Conservation (phyloP, 2,113 vertebrate species). For the Phalacrocorax carbo region DNA sequence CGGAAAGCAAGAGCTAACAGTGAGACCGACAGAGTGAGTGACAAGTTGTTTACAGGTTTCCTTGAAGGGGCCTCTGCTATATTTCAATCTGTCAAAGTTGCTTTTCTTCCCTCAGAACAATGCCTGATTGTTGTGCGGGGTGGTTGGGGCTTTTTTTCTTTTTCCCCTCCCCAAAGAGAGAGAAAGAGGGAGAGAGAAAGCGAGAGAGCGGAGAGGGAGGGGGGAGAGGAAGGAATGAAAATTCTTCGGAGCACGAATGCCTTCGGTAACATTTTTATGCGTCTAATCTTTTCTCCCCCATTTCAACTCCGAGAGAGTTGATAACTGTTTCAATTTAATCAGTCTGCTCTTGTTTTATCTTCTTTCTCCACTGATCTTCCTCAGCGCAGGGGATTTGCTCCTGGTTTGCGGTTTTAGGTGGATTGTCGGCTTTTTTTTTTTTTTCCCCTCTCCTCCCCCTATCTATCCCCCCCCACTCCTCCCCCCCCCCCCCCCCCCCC, state of each 20-base stretch:
- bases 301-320: conserved; percentile 54
- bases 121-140: conserved; percentile 86
- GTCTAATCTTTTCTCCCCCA: neutral
- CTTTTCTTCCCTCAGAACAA: conserved; percentile 92
- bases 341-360: conserved; percentile 45
- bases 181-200: neutral
- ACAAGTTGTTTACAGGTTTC: conserved; percentile 89
- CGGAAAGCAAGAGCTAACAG: conserved; percentile 72
- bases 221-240: conserved; percentile 46
- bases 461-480: too few relatives aligned
- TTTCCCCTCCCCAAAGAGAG: conserved; percentile 39
- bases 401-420: neutral
- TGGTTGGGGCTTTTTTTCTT: conserved; percentile 17
- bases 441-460: too few relatives aligned
- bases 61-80: conserved; percentile 88
- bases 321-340: conserved; percentile 65
- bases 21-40: conserved; percentile 81
- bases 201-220: neutral
- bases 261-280: conserved; percentile 74
- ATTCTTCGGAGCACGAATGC: conserved; percentile 82
- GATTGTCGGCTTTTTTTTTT: neutral
- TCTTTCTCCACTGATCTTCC: conserved; percentile 55
- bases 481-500: too few relatives aligned
- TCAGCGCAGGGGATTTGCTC: conserved; percentile 30
- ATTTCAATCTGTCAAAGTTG: conserved; percentile 97